Conservation (phyloP, 2,888 invertebrate species). For the Agrilus mali region DNA sequence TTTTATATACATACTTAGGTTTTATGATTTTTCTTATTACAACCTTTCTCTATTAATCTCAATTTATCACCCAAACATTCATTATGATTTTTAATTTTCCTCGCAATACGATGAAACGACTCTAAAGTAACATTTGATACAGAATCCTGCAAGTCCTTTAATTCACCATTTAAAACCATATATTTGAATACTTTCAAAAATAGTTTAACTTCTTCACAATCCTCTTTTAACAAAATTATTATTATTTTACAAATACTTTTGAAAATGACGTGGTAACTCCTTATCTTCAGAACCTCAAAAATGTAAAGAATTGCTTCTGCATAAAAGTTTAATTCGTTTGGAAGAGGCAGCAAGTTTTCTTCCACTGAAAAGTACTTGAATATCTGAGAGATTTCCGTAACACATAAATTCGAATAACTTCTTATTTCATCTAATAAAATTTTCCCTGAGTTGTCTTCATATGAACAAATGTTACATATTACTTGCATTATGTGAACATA, state of each 20-base stretch:
- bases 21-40: too few relatives aligned
- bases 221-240: slow-evolving; percentile 13
- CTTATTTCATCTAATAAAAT: slow-evolving; percentile 6
- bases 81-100: slow-evolving; percentile 5
- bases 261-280: slow-evolving; percentile 17
- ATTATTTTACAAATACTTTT: slow-evolving; percentile 17
- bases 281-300: slow-evolving; percentile 15
- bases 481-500: slow-evolving; percentile 20
- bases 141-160: slow-evolving; percentile 14
- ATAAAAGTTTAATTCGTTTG: slow-evolving; percentile 20
- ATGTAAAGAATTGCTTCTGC: slow-evolving; percentile 20
- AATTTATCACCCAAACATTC: too few relatives aligned
- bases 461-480: slow-evolving; percentile 20
- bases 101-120: slow-evolving; percentile 4
- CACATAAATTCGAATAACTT: slow-evolving; percentile 12
- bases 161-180: slow-evolving; percentile 16
- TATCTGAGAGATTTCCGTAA: slow-evolving; percentile 15
- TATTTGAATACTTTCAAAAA: slow-evolving; percentile 21
- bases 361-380: slow-evolving; percentile 17
- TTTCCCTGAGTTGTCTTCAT: slow-evolving; percentile 2
- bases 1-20: too few relatives aligned
- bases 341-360: slow-evolving; percentile 21
- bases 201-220: slow-evolving; percentile 14
- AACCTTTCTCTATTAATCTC: too few relatives aligned
- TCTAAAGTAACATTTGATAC: slow-evolving; percentile 11